A percentile compares a stretch with the other conserved stretches of the same genome.
Conservation (phyloP, 37 sponge, comb jelly and placozoan genomes). For the Aplysina aerophoba region DNA sequence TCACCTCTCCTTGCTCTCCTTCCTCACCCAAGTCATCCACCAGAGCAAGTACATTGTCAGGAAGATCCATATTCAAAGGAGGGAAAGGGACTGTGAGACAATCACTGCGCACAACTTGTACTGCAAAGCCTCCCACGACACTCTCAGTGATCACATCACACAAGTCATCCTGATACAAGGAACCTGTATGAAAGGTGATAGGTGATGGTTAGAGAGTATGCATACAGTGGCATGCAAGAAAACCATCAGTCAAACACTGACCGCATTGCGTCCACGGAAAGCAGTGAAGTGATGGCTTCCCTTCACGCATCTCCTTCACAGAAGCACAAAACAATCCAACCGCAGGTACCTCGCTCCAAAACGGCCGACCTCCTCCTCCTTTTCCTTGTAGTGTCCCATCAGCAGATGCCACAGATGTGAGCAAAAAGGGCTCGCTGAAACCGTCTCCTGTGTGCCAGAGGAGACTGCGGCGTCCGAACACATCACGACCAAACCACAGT, state of each 20-base stretch:
- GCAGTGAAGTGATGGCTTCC: constrained; percentile 36
- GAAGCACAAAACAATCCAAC: constrained; percentile 48
- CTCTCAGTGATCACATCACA: background rate
- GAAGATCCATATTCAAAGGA: constrained; percentile 43
- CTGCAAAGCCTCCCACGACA: too few species aligned
- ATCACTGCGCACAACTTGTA: background rate
- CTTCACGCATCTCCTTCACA: background rate
- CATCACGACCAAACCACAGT: constrained; percentile 98
- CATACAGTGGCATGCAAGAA: too few species aligned
- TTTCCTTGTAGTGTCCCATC: background rate
- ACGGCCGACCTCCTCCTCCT: background rate
- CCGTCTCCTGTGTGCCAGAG: constrained; percentile 74
- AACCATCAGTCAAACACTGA: background rate
- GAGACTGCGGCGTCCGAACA: constrained; percentile 92
- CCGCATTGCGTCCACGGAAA: constrained; percentile 79
- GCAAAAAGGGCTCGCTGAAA: constrained; percentile 31
- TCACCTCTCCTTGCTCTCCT: background rate
- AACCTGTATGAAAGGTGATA: constrained; percentile 9
- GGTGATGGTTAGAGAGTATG: background rate
- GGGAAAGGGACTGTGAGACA: constrained; percentile 53
- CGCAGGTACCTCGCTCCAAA: constrained; percentile 82
- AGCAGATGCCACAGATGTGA: constrained; percentile 75
- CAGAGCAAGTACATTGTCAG: background rate
- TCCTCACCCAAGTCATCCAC: background rate
- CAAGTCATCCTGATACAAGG: constrained; percentile 26